A percentile compares a stretch with the other conserved stretches of the same genome.
phyloP scores from a whole-genome alignment of 2,113 vertebrate genomes.

The Alaudala cheleensis region DNA sequence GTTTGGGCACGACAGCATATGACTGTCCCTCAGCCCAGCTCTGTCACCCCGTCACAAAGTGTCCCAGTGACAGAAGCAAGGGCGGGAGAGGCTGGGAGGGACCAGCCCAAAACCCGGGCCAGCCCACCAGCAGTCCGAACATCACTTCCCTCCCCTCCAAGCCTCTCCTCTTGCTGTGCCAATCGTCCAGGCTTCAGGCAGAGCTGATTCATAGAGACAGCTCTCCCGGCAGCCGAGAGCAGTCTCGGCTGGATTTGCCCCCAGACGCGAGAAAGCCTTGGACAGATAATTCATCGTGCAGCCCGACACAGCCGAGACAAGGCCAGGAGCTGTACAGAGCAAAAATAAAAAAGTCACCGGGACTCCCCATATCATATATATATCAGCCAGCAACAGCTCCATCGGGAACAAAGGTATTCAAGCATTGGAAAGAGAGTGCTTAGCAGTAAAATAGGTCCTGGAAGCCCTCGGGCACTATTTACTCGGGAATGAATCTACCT shows the following conservation, averaged over 20 bases:
- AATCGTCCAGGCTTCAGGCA: background rate
- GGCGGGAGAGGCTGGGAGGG: background rate
- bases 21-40: background rate
- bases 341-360: slow-evolving; percentile 55
- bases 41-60: background rate
- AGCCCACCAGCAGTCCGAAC: background rate
- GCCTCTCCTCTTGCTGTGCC: background rate
- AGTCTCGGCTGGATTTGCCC: background rate
- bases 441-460: slow-evolving; percentile 72
- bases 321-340: slow-evolving; percentile 57
- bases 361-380: slow-evolving; percentile 68
- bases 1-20: background rate
- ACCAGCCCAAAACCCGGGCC: background rate
- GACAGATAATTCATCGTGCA: slow-evolving; percentile 29
- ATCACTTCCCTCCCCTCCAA: background rate
- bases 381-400: slow-evolving; percentile 66
- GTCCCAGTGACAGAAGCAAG: fast-evolving
- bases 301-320: background rate
- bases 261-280: background rate
- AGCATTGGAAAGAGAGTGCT: slow-evolving; percentile 71
- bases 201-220: background rate
- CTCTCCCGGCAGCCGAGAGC: background rate
- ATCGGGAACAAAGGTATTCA: slow-evolving; percentile 66
- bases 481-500: slow-evolving; percentile 68
- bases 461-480: slow-evolving; percentile 66